Evolutionary conservation across 2,888 invertebrate genomes (phyloP), one percentile per base, ranked within the genome.

Genomic region (Zygothrica quintamaculata): DNA sequence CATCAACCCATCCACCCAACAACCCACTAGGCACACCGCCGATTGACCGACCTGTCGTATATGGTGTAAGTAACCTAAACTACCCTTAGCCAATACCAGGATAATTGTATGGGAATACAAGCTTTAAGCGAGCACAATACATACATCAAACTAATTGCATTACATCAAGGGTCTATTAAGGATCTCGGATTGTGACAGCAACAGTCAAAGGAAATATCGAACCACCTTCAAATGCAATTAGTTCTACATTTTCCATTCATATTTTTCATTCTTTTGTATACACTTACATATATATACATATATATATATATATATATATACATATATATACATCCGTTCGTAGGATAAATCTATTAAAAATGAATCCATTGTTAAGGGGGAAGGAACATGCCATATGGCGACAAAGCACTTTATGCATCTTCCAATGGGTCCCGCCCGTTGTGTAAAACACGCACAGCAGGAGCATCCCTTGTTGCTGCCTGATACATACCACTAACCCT

Each of bases 101-200:
- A 75, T 73, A 75, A 84, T 81, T 81, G 67, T 52, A 73, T 65
- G 66, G 59, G 64, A 84, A 80, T 78, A 81, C 85, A 81, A 82
- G 72, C 81, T 80, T 80, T 84, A 75, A 67, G 46, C 57, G 67
- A 64, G 66, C 58, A 69, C 52, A 51, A 57, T 42, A 47, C 48
- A 55, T 53, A 69, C 52, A 51, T 57, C 44, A 47, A 48, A 55
- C 56, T 78, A 80, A 80, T 85, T 81, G 76, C 68, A 76, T 81
- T 81, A 81, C 66, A 74, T 84, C 77, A 77, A 61, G 70, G 57
- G 51, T 42, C 67, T 71, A 71, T 71, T 73, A 72, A 58, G 59
- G 59, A 57, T 65, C 74, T 60, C 68, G 56, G 74, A 72, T 66
- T 71, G 72, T 66, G 57, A 43, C 22, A 22, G 34, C 50, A 12